Evolutionary conservation across 2,797 vertebrate species (phyloP).

Genomic region (Acomys russatus): DNA sequence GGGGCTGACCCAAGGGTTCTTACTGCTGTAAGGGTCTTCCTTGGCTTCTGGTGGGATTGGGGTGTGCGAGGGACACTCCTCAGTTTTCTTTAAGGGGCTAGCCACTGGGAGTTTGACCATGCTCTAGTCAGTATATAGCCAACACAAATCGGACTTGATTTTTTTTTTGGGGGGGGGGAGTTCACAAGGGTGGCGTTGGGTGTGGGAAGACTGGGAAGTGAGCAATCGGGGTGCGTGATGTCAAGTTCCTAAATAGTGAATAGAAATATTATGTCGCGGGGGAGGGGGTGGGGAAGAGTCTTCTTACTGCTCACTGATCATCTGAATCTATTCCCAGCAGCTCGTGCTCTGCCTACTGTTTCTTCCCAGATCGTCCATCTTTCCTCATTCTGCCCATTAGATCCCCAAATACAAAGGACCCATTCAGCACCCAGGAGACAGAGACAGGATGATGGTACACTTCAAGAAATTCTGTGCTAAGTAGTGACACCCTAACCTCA

Average conservation of each 20-base stretch:
- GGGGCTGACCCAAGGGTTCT: background rate
- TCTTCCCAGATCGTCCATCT: background rate
- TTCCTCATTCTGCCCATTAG: background rate
- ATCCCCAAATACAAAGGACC: too few species aligned
- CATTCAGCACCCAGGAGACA: too few species aligned
- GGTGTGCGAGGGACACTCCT: background rate
- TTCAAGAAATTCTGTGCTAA: background rate
- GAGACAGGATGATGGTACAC: background rate
- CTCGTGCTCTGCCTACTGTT: fast-evolving
- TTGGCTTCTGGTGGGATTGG: background rate
- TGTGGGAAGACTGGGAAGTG: background rate
- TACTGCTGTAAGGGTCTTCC: background rate
- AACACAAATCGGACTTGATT: background rate
- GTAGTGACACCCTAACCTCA: background rate
- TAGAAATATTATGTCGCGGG: too few species aligned
- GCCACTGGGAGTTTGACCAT: background rate
- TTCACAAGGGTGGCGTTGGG: background rate
- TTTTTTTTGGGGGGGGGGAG: background rate
- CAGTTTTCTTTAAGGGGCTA: background rate
- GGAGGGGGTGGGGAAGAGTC: too few species aligned
- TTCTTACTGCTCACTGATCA: background rate
- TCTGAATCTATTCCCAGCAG: background rate
- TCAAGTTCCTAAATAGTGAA: too few species aligned
- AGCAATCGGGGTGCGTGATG: background rate
- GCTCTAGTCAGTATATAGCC: background rate